Base-by-base conservation (phyloP, 2,888 invertebrate species). In the Aspidapion aeneum region DNA sequence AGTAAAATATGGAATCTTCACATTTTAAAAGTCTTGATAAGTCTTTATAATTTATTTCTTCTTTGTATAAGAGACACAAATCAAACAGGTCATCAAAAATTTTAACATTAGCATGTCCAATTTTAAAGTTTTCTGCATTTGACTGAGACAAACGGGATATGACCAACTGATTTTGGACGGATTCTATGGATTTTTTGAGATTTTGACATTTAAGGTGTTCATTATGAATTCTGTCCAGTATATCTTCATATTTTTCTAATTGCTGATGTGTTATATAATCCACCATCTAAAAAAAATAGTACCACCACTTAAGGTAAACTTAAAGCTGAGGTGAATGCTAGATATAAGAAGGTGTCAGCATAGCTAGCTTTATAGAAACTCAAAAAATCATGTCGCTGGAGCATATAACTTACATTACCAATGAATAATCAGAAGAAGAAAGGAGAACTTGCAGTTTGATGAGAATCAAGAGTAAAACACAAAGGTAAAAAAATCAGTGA, bases 31-130 rank as follows among this genome's bases (percentile, higher is more conserved):
- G 63, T 21, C 57, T 58, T 50, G 67, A 55, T 1, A 70, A 48
- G 63, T 35, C 5, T 35, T 70, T 71, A 20, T 58, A 60, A 48
- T 69, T 66, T 2, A 74, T 60, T 64, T 73, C 73, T 51, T 70
- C 69, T 12, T 67, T 64, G 61, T 74, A 75, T 17, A 78, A 65
- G 58, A 71, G 65, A 22, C 69, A 66, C 17, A 77, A 61, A 49
- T 76, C 75, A 21, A 70, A 64, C 54, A 75, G 21, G 60, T 73
- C 69, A 63, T 68, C 67, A 65, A 76, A 79, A 21, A 78, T 66
- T 72, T 78, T 77, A 0, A 77, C 73, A 55, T 70, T 68, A 1
- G 75, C 68, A 65, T 72, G 69, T 59, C 74, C 75, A 17, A 77
- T 62, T 62, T 74, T 73, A 56, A 71, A 60, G 18, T 35, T 35